phyloP scores from a whole-genome alignment of 2,113 vertebrate species.

The Dicerorhinus sumatrensis region DNA sequence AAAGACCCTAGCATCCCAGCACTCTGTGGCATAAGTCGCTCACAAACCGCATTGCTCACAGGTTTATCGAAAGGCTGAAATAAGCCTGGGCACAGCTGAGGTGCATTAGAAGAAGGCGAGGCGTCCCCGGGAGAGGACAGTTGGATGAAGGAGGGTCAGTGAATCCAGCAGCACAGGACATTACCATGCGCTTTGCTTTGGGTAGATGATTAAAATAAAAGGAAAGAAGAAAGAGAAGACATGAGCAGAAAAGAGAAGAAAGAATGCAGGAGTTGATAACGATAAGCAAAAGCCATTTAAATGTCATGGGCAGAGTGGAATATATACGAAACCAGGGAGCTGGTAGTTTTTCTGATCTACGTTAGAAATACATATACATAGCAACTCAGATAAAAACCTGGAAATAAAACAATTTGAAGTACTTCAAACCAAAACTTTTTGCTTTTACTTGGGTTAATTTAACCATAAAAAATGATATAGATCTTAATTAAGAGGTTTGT shows the following conservation, averaged over 20 bases:
- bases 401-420: constrained; percentile 67
- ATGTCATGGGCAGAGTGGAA: rapidly evolving
- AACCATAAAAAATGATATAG: constrained; percentile 83
- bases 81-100: background rate
- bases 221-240: background rate
- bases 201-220: background rate
- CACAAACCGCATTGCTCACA: background rate
- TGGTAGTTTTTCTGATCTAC: background rate
- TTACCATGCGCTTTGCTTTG: background rate
- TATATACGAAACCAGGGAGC: background rate
- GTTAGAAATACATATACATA: background rate
- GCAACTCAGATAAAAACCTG: constrained; percentile 23
- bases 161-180: background rate
- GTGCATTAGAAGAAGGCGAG: background rate
- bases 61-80: background rate
- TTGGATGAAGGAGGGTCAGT: background rate
- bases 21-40: background rate
- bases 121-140: constrained; percentile 17
- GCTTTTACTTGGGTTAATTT: constrained; percentile 69
- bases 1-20: background rate
- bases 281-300: constrained; percentile 62
- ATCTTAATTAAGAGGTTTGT: constrained; percentile 86
- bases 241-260: background rate
- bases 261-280: background rate
- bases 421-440: constrained; percentile 63